phyloP scores from a whole-genome alignment of 2,888 invertebrate species.

The Mythimna lalbum region DNA sequence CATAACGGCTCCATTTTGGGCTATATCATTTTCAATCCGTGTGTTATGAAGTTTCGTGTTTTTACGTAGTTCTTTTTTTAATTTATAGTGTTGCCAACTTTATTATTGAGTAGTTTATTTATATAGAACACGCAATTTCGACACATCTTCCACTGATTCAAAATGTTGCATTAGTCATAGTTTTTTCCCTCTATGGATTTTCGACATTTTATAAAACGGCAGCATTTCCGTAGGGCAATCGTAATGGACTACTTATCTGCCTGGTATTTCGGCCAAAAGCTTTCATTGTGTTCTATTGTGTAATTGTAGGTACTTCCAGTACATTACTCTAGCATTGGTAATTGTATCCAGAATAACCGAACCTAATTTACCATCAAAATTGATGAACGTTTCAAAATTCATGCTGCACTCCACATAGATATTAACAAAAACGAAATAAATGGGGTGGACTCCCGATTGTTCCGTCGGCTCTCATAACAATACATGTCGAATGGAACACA shows the following conservation, averaged over 20 bases:
- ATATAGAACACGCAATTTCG: not conserved
- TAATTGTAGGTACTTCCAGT: conserved; percentile 34
- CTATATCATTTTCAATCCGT: conserved; percentile 45
- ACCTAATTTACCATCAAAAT: conserved; percentile 58
- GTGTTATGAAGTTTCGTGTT: conserved; percentile 26
- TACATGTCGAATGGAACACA: conserved; percentile 75
- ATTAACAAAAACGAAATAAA: conserved; percentile 74
- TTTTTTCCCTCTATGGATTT: not conserved
- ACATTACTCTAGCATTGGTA: conserved; percentile 36
- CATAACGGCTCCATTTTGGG: conserved; percentile 55
- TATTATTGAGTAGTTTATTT: not conserved
- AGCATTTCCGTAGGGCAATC: conserved; percentile 17
- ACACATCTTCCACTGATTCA: not conserved
- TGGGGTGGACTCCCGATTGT: conserved; percentile 79
- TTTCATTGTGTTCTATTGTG: conserved; percentile 4
- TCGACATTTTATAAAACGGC: not conserved
- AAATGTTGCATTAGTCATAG: not conserved
- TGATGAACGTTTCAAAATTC: conserved; percentile 61
- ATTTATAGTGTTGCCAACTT: conserved; percentile 4
- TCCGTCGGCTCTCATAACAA: conserved; percentile 76
- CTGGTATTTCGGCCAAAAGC: conserved; percentile 3
- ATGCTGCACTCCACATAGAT: conserved; percentile 61
- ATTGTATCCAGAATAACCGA: conserved; percentile 39
- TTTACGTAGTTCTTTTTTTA: conserved; percentile 16
- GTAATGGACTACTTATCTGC: conserved; percentile 1